These are phyloP conservation scores for Notodonta dromedarius DNA, from an alignment of 2,888 invertebrate species.

Conservation along the genomic window DNA sequence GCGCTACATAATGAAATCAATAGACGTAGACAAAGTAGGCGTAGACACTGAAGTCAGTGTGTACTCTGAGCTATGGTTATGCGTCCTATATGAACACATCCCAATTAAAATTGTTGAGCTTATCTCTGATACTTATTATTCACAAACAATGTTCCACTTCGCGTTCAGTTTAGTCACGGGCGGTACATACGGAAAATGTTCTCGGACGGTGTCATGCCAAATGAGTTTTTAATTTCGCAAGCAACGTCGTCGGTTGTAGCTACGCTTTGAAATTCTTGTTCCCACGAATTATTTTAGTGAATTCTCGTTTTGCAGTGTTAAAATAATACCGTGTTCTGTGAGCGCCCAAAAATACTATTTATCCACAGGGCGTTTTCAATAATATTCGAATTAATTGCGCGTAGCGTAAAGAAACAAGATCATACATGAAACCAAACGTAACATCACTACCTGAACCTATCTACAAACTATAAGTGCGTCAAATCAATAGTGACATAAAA, in stretches of 20 bases:
- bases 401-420: no score
- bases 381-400: no score
- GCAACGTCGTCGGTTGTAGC: constrained; percentile 10
- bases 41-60: no score
- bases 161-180: neutral
- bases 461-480: no score
- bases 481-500: no score
- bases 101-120: neutral
- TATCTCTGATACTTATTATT: neutral
- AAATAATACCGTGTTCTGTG: neutral
- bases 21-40: no score
- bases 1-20: no score
- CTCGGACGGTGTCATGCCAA: constrained; percentile 22
- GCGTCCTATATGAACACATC: neutral
- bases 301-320: neutral
- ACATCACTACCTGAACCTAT: no score
- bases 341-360: no score
- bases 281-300: neutral
- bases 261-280: neutral
- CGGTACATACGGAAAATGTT: constrained; percentile 15
- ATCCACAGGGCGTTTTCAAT: no score
- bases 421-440: no score
- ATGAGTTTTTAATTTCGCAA: constrained; percentile 37
- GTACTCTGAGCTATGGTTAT: neutral
- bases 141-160: neutral